Evolutionary conservation across 2,888 invertebrate species (phyloP), one percentile per base, ranked within the genome.

Genomic region (Copidosoma aretas): DNA sequence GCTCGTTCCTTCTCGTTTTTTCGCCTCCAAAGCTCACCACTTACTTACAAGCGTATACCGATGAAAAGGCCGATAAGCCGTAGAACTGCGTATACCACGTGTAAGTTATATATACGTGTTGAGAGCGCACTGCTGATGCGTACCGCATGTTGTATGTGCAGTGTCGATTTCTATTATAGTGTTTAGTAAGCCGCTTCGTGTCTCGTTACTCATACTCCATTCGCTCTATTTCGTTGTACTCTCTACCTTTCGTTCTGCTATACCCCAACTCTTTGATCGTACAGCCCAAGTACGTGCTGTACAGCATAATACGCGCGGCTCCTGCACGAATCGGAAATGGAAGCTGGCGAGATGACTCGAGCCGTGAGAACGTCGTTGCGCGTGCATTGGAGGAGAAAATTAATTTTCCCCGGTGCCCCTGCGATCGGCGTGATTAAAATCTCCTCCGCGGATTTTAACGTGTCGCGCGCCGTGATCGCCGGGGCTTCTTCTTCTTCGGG

Each of bases 51-150:
- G 32, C 32, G 8, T 49, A 39, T 15, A 22, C 1, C 54, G 70
- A 70, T 70, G 66, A 70, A 70, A 70, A 70, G 62, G 25, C 25
- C 10, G 66, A 66, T 66, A 63, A 70, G 51, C n/a, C n/a, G 3
- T 54, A n/a, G 41, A 8, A 39, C 22, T 21, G 58, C 51, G 63
- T 15, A 25, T 17, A 25, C 32, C n/a, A 14, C 24, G n/a, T 19
- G 8, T 51, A n/a, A n/a, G n/a, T n/a, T n/a, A n/a, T n/a, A 46
- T 64, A 51, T 57, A 56, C 41, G 65, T 65, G 32, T 32, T 32
- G 8, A 32, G 8, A 32, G 4, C 32, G 4, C 32, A 32, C 32
- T 5, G 32, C 3, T 32, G 8, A 32, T 32, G 3, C 8, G 8
- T 32, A 3, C 3, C 8, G 32, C 32, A 8, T 32, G 8, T 8